Evolutionary conservation across 2,888 invertebrate species (phyloP).

Genomic region (Eledona agricola): DNA sequence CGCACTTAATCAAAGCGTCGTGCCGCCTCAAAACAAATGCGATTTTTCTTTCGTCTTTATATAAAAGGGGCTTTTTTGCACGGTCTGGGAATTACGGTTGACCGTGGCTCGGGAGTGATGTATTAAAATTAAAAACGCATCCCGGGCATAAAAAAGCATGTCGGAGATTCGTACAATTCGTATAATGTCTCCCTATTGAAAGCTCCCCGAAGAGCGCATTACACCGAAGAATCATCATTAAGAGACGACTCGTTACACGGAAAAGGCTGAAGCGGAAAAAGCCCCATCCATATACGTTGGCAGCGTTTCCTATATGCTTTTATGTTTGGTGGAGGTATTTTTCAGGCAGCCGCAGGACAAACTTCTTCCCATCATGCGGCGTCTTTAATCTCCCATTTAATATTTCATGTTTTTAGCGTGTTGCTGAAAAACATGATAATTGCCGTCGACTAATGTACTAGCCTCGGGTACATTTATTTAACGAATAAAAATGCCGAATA

Average conservation of each 20-base stretch:
- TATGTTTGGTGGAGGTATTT: slow-evolving; percentile 56
- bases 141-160: no score
- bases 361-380: slow-evolving; percentile 56
- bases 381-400: slow-evolving; percentile 59
- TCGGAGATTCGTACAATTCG: slow-evolving; percentile 3
- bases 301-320: slow-evolving; percentile 56
- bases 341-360: slow-evolving; percentile 56
- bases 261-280: slow-evolving; percentile 55
- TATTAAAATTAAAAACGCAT: no score
- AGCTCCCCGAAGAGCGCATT: slow-evolving; percentile 30
- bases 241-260: slow-evolving; percentile 47
- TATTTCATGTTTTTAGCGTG: slow-evolving; percentile 58
- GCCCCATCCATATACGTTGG: slow-evolving; percentile 54
- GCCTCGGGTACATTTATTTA: slow-evolving; percentile 49
- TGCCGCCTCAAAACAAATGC: slow-evolving; percentile 60
- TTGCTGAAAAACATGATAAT: slow-evolving; percentile 58
- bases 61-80: slow-evolving; percentile 40
- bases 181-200: slow-evolving; percentile 31
- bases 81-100: slow-evolving; percentile 30
- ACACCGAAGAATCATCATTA: slow-evolving; percentile 38
- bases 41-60: slow-evolving; percentile 56
- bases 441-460: slow-evolving; percentile 56
- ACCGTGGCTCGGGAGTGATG: no score
- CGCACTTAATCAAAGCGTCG: slow-evolving; percentile 59
- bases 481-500: slow-evolving; percentile 30